Conservation (phyloP, 2,888 invertebrate species). For the Thereva unica region DNA sequence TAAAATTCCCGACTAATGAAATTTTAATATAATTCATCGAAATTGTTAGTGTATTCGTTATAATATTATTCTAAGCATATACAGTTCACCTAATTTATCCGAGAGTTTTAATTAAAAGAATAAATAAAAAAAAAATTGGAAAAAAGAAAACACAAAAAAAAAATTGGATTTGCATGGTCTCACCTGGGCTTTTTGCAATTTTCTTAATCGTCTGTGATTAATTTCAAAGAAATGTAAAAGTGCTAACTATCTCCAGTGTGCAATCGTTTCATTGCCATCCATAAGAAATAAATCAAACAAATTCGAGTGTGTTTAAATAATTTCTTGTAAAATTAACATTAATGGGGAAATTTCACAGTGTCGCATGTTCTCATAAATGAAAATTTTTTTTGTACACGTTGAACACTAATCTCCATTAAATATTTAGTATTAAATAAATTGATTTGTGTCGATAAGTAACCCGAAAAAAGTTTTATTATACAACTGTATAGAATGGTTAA, state of each 20-base stretch:
- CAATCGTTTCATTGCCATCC: too few species aligned
- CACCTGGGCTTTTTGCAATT: not conserved
- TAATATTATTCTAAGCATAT: too few species aligned
- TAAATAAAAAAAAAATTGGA: not conserved
- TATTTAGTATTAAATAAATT: not conserved
- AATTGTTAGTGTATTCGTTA: not conserved
- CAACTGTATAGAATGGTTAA: constrained; percentile 32
- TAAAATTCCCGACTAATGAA: not conserved
- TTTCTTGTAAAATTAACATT: too few species aligned
- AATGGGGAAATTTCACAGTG: too few species aligned
- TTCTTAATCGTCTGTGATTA: constrained; percentile 14
- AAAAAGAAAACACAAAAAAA: not conserved
- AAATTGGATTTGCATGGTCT: not conserved
- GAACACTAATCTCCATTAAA: not conserved
- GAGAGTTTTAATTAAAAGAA: not conserved
- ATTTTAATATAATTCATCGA: not conserved
- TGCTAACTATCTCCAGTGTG: not conserved
- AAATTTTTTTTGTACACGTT: not conserved
- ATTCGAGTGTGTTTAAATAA: too few species aligned
- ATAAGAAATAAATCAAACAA: too few species aligned
- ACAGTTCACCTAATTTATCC: not conserved
- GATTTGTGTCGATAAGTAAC: too few species aligned
- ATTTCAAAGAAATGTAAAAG: constrained; percentile 2
- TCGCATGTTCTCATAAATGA: too few species aligned
- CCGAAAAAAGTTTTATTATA: too few species aligned